Evolutionary conservation across 2,113 vertebrate genomes (phyloP), one percentile per base, ranked within the genome.

Genomic region (Desmodus rotundus): DNA sequence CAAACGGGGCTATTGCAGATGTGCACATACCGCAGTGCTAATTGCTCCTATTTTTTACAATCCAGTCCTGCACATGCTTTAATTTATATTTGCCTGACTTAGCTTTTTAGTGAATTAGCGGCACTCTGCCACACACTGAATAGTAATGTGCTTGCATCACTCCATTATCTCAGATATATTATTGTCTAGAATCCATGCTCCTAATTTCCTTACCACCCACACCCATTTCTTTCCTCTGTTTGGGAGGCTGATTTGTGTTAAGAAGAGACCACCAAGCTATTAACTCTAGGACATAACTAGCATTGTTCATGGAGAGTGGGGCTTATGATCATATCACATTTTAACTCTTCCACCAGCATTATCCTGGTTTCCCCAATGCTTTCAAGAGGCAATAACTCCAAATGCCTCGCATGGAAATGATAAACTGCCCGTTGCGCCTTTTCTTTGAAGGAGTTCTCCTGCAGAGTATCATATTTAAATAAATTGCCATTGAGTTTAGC

Each of bases 381-480:
- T 98, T 98, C 95, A 98, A 98, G 97, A 98, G 74, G 96, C 95
- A 98, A 95, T 98, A 98, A 97, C 97, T 95, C 7, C 89, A 98
- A 98, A 98, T 98, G 96, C 96, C 54, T 84, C 10, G 97, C 97
- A 99, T 98, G 98, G 98, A 98, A 98, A 98, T 1, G 91, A 99
- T 98, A 99, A 99, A 99, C 96, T 97, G 95, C 96, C 97, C 98
- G 97, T 98, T 98, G 97, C 96, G 97, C 98, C 96, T 98, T 98
- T 95, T 94, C 98, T 98, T 99, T 98, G 98, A 98, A 98, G 96
- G 90, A 88, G 82, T 98, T 98, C 98, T 98, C 98, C 98, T 98
- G 98, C 98, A 98, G 98, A 98, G 98, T 98, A 99, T 99, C 98
- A 98, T 98, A 98, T 99, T 98, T 98, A 98, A 98, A 98, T 98